Percentiles rank a stretch among this genome's conserved stretches.
Evolutionary conservation across 2,113 vertebrate species (phyloP).

Genomic region (Scalopus aquaticus): DNA sequence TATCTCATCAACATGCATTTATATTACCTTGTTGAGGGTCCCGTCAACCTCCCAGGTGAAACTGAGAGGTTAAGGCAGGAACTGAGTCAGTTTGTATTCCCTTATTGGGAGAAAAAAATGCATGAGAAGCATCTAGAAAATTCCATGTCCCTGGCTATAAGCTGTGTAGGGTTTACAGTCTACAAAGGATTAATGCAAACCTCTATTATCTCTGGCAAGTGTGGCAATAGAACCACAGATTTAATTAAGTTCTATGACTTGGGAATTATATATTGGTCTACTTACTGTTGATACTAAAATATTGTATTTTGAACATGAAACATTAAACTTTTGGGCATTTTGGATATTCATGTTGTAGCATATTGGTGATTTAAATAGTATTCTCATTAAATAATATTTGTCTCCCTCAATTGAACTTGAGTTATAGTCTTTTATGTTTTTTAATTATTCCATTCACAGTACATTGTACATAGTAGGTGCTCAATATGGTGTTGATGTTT

Average conservation of each 20-base stretch:
- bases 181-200: neutral
- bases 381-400: neutral
- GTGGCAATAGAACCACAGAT: slow-evolving; percentile 88
- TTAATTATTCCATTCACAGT: neutral
- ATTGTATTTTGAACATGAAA: neutral
- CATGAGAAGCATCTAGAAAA: neutral
- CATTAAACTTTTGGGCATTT: neutral
- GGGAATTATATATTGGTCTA: neutral
- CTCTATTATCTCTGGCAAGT: slow-evolving; percentile 80
- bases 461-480: neutral
- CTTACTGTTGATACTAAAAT: neutral
- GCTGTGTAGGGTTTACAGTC: neutral
- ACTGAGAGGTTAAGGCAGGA: neutral
- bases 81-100: neutral
- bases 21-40: neutral
- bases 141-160: neutral
- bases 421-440: neutral
- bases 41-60: neutral
- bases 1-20: neutral
- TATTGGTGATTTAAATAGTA: neutral
- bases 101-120: neutral
- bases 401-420: neutral
- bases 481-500: neutral
- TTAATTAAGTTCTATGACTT: slow-evolving; percentile 56
- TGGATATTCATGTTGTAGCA: neutral